Evolutionary conservation across 2,113 vertebrate species (phyloP), one percentile per base, ranked within the genome.

Genomic region (Myxocyprinus asiaticus): DNA sequence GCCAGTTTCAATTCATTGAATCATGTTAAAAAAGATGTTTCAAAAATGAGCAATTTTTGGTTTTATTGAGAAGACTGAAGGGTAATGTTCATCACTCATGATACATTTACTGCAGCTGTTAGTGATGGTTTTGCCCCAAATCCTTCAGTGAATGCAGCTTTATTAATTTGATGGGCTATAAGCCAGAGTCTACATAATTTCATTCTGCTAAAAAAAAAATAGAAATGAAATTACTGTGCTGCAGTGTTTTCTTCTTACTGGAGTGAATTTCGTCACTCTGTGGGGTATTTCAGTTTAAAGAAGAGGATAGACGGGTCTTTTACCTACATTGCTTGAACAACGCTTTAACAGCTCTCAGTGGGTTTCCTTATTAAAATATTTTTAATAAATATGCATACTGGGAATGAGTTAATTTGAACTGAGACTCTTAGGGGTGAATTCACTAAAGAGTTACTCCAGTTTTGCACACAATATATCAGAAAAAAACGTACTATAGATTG

Each of bases 101-200:
- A 22, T 73, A 78, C 79, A 67, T 70, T 84, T 80, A 84, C 56
- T 56, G 70, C 11, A 65, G 61, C 48, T 76, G 73, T 76, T 76
- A 76, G 58, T 68, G 82, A 63, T 75, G 81, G 69, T 58, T 58
- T 84, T 76, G 15, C 22, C 76, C 63, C 50, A 59, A 74, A 69
- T 81, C 15, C 55, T 81, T 75, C 67, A 74, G 63, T 78, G 62
- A 69, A 78, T 78, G 77, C 17, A n/a, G 12, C 65, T 83, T 82
- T 80, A 85, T 81, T 66, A 64, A 81, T 78, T 68, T 81, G 58
- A 83, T 73, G 67, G 65, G 17, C 78, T 68, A 63, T 70, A 81
- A 84, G 80, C 61, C 48, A 76, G 12, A 81, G 76, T 67, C 73
- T 69, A 53, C 73, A 77, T 81, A 72, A 55, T 63, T 56, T 77